phyloP scores from a whole-genome alignment of 2,113 vertebrate genomes.

The Martes martes region DNA sequence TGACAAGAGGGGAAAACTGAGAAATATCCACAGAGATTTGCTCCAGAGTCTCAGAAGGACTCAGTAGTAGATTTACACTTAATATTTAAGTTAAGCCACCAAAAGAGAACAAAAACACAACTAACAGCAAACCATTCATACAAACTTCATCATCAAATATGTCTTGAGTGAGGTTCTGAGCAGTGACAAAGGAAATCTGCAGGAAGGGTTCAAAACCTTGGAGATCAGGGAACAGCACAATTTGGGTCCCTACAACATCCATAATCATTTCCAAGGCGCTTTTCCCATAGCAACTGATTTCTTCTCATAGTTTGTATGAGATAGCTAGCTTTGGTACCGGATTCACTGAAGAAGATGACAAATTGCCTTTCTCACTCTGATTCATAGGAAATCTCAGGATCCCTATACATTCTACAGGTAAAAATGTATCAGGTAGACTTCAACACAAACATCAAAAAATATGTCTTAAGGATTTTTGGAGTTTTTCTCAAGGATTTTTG shows the following conservation, averaged over 20 bases:
- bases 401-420: neutral
- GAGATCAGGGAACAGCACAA: neutral
- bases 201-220: neutral
- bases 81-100: neutral
- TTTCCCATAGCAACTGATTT: neutral
- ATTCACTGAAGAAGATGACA: neutral
- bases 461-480: neutral
- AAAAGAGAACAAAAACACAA: neutral
- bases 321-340: neutral
- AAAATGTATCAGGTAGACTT: neutral
- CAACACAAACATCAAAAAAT: neutral
- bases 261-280: neutral
- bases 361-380: neutral
- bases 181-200: neutral
- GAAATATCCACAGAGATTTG: neutral
- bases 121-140: neutral
- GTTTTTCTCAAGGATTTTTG: conserved; percentile 7
- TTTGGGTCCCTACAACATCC: too few relatives aligned
- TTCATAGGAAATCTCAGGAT: neutral
- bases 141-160: neutral
- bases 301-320: neutral
- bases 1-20: neutral
- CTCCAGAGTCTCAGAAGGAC: neutral
- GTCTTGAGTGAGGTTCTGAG: neutral
- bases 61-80: neutral